phyloP scores from a whole-genome alignment of 2,797 vertebrate genomes.

The Xenops minutus region DNA sequence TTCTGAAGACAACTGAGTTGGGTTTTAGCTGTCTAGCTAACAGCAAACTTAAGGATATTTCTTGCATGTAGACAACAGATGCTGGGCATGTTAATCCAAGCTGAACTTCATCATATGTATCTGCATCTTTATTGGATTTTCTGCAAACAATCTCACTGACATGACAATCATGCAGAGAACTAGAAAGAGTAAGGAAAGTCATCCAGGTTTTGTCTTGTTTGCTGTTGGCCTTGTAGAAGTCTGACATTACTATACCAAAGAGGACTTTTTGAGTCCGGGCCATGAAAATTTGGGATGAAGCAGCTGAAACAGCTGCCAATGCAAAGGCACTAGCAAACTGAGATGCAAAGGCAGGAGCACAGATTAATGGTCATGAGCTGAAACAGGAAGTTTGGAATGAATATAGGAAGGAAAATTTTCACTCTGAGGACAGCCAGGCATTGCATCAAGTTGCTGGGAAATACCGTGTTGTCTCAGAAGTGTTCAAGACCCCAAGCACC shows the following conservation, averaged over 20 bases:
- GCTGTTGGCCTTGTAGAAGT: background rate
- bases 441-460: background rate
- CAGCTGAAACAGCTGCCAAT: background rate
- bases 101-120: background rate
- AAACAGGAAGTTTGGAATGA: background rate
- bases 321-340: background rate
- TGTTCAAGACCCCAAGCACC: background rate
- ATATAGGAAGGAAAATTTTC: background rate
- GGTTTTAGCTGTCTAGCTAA: background rate
- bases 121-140: background rate
- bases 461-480: background rate
- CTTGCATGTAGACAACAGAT: background rate
- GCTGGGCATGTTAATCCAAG: background rate
- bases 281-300: background rate
- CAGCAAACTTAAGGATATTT: background rate
- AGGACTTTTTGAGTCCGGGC: background rate
- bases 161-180: background rate
- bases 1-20: background rate
- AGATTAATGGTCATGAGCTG: fast-evolving
- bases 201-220: background rate
- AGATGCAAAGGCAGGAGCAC: background rate
- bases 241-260: background rate
- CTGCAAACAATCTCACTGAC: background rate
- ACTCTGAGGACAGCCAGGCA: fast-evolving
- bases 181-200: background rate